Percentiles rank a stretch among this genome's conserved stretches.
Evolutionary conservation across 92 coral and sea anemone genomes (phyloP).

Genomic region (Epizoanthus scotinus): DNA sequence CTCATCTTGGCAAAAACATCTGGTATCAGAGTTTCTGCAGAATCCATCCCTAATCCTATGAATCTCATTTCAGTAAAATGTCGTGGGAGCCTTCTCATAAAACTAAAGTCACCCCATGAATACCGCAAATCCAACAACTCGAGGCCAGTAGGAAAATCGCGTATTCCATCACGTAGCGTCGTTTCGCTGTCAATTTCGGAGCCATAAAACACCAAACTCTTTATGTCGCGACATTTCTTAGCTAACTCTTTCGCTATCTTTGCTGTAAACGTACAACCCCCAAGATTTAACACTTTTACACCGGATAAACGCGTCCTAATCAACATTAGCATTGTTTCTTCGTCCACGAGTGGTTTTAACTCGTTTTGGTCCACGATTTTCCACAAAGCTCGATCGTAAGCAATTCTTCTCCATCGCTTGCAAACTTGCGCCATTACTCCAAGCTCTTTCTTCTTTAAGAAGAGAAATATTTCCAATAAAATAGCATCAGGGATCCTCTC

Average conservation of each 20-base stretch:
- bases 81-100: slow-evolving; percentile 94
- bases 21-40: slow-evolving; percentile 86
- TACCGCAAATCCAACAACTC: slow-evolving; percentile 96
- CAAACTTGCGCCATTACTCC: slow-evolving; percentile 84
- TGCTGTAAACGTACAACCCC: slow-evolving; percentile 87
- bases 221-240: slow-evolving; percentile 72
- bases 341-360: slow-evolving; percentile 76
- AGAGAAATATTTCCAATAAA: slow-evolving; percentile 82
- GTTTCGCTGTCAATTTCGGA: slow-evolving; percentile 78
- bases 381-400: slow-evolving; percentile 99
- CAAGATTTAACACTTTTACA: slow-evolving; percentile 87
- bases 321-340: slow-evolving; percentile 90
- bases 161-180: slow-evolving; percentile 78
- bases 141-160: slow-evolving; percentile 92
- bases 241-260: slow-evolving; percentile 95
- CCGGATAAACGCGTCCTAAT: slow-evolving; percentile 94
- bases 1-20: slow-evolving; percentile 96
- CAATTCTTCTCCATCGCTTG: slow-evolving; percentile 91
- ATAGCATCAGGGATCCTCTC: slow-evolving; percentile 95
- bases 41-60: slow-evolving; percentile 92
- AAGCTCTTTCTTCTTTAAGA: slow-evolving; percentile 76
- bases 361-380: slow-evolving; percentile 84
- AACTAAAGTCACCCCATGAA: slow-evolving; percentile 95
- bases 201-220: slow-evolving; percentile 85
- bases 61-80: slow-evolving; percentile 97